These are phyloP conservation scores for Aproaerema taeniolella DNA, from an alignment of 2,888 invertebrate genomes.

Conservation along the genomic window DNA sequence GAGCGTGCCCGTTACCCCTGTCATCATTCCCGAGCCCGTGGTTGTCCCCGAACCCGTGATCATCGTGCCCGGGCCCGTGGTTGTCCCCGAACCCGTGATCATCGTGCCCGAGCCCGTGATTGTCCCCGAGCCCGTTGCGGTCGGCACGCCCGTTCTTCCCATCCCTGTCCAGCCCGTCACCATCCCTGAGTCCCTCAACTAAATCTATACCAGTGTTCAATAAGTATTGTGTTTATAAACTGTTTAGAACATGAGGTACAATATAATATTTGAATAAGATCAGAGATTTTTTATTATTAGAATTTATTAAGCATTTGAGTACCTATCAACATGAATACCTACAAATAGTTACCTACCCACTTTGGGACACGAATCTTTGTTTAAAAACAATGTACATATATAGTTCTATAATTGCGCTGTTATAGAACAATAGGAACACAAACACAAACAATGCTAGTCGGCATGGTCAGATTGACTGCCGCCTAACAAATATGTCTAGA, in stretches of 20 bases:
- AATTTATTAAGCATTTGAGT: too few relatives aligned
- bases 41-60: constrained; percentile 12
- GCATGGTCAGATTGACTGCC: too few relatives aligned
- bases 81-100: constrained; percentile 13
- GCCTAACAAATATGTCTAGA: too few relatives aligned
- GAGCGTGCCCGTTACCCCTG: constrained; percentile 1
- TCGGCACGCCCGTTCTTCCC: constrained; percentile 15
- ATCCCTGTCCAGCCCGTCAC: constrained; percentile 10
- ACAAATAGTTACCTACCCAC: too few relatives aligned
- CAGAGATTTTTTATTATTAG: not conserved
- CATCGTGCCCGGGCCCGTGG: constrained; percentile 15
- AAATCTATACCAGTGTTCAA: not conserved
- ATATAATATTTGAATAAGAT: constrained; percentile 7
- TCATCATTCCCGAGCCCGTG: constrained; percentile 3
- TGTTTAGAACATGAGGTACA: not conserved
- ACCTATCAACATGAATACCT: too few relatives aligned
- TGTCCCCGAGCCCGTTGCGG: constrained; percentile 8
- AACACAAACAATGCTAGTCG: too few relatives aligned
- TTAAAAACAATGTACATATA: too few relatives aligned
- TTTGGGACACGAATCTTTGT: too few relatives aligned
- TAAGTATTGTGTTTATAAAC: not conserved
- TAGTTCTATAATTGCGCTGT: too few relatives aligned
- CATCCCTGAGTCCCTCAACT: constrained; percentile 17
- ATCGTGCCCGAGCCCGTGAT: not conserved
- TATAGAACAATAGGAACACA: too few relatives aligned